Evolutionary conservation across 2,113 vertebrate species (phyloP).

Genomic region (Onychostoma macrolepis): DNA sequence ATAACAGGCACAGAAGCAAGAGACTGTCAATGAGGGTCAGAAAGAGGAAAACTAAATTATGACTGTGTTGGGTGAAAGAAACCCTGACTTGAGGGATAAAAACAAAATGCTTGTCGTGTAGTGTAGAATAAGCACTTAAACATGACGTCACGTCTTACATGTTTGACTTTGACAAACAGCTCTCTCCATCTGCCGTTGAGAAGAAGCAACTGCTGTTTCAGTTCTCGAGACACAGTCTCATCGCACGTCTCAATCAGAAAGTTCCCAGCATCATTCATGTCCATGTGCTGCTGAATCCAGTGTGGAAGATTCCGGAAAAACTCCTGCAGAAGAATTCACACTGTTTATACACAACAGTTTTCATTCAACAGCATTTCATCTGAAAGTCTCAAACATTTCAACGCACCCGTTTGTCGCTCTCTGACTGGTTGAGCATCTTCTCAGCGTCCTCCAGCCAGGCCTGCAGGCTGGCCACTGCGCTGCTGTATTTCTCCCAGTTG

Average conservation of each 20-base stretch:
- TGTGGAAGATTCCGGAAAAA: slow-evolving; percentile 79
- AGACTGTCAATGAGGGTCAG: not conserved
- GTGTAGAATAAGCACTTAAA: not conserved
- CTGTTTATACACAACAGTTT: slow-evolving; percentile 68
- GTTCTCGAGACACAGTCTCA: slow-evolving; percentile 91
- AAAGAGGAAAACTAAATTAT: not conserved
- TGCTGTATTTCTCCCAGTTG: slow-evolving; percentile 95
- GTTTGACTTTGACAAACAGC: slow-evolving; percentile 91
- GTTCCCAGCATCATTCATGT: slow-evolving; percentile 98
- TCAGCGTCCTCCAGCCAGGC: slow-evolving; percentile 97
- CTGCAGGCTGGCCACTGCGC: slow-evolving; percentile 89
- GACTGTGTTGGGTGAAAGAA: not conserved
- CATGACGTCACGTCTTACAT: slow-evolving; percentile 74
- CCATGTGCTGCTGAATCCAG: slow-evolving; percentile 93
- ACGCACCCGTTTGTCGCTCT: slow-evolving; percentile 86
- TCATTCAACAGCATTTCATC: not conserved
- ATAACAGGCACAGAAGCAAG: not conserved
- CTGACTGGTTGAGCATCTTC: slow-evolving; percentile 91
- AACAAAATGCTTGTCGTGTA: not conserved
- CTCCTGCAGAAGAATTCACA: slow-evolving; percentile 77
- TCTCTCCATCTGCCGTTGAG: slow-evolving; percentile 84
- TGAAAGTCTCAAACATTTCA: not conserved
- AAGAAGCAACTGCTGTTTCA: slow-evolving; percentile 94
- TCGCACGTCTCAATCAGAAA: slow-evolving; percentile 97
- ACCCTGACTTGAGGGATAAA: not conserved